Evolutionary conservation across 1,140 invertebrate species (phyloP).

Genomic region (Drosophila parabipectinata): DNA sequence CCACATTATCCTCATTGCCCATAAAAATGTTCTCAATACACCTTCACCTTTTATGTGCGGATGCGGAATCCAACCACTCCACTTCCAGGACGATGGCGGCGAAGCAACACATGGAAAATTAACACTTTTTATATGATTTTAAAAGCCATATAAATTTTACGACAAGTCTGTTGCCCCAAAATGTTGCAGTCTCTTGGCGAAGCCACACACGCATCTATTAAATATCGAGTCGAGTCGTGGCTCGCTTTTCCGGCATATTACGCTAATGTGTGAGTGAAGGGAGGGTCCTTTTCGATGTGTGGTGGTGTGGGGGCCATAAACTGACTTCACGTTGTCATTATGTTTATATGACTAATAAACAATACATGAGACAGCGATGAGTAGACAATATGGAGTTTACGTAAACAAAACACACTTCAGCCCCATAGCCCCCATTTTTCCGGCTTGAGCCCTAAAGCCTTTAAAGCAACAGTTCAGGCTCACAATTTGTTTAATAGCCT

Average conservation of each 20-base stretch:
- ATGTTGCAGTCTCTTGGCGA: slow-evolving; percentile 34
- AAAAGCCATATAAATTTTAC: slow-evolving; percentile 77
- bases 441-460: slow-evolving; percentile 6
- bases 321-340: slow-evolving; percentile 52
- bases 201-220: slow-evolving; percentile 44
- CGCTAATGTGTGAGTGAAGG: slow-evolving; percentile 63
- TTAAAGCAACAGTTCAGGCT: slow-evolving; percentile 43
- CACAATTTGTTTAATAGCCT: slow-evolving; percentile 17
- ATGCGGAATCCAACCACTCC: slow-evolving; percentile 18
- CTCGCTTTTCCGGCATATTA: slow-evolving; percentile 68
- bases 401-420: slow-evolving; percentile 6
- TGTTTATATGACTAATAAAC: slow-evolving; percentile 76
- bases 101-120: slow-evolving; percentile 75
- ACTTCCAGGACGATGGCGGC: neutral
- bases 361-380: slow-evolving; percentile 50
- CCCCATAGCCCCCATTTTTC: slow-evolving; percentile 2
- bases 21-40: slow-evolving; percentile 60
- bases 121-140: slow-evolving; percentile 81
- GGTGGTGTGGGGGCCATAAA: slow-evolving; percentile 46
- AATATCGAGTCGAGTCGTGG: slow-evolving; percentile 45
- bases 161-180: slow-evolving; percentile 43
- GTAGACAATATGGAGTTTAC: slow-evolving; percentile 28
- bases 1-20: slow-evolving; percentile 64
- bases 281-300: neutral
- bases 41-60: slow-evolving; percentile 56